Conservation (phyloP, 2,113 vertebrate species). For the Jacana jacana region DNA sequence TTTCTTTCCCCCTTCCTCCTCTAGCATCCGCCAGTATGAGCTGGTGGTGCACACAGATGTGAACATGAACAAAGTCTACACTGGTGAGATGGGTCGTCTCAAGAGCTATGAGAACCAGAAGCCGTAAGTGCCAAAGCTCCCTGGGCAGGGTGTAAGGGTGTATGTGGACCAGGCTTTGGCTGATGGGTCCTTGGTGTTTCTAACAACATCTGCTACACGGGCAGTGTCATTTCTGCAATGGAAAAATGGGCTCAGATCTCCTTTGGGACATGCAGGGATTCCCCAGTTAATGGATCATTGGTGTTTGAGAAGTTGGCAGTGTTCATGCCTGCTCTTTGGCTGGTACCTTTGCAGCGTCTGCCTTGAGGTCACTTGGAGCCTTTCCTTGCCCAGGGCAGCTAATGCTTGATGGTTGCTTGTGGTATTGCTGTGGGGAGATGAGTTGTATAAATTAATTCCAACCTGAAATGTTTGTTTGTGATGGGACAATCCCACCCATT, state of each 20-base stretch:
- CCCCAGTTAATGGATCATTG: neutral
- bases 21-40: slow-evolving; percentile 96
- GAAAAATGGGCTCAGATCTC: neutral
- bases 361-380: neutral
- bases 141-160: neutral
- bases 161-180: rapidly evolving
- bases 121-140: slow-evolving; percentile 80
- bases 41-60: slow-evolving; percentile 86
- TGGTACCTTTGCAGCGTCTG: neutral
- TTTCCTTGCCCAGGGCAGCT: neutral
- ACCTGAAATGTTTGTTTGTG: neutral
- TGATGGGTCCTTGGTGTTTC: neutral
- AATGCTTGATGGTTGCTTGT: neutral
- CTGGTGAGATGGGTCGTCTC: slow-evolving; percentile 90
- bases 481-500: neutral
- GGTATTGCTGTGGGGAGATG: neutral
- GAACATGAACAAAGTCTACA: slow-evolving; percentile 87
- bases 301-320: neutral
- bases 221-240: neutral
- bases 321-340: neutral
- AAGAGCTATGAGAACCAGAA: slow-evolving; percentile 97
- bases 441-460: neutral
- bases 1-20: neutral
- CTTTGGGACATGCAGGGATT: neutral
- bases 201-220: rapidly evolving